Evolutionary conservation across 35 echinoderm and acorn worm species (phyloP).

Genomic region (Patiria miniata): DNA sequence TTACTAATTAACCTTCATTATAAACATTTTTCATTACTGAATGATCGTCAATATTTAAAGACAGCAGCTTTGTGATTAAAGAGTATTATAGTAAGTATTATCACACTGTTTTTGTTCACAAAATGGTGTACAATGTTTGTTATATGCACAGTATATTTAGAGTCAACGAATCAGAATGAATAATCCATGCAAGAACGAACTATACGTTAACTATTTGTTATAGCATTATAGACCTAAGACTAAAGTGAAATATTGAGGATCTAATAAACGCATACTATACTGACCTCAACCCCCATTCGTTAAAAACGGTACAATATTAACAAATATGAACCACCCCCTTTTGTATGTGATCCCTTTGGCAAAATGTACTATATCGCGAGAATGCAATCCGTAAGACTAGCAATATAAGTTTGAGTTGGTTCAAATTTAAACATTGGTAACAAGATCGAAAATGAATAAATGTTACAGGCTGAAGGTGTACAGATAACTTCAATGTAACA

Average conservation of each 20-base stretch:
- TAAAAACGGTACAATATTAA: too few species aligned
- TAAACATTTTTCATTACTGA: constrained; percentile 1
- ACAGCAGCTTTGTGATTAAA: not conserved
- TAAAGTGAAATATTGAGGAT: not conserved
- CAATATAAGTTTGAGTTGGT: too few species aligned
- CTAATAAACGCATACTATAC: not conserved
- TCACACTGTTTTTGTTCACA: not conserved
- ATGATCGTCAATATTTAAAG: constrained; percentile 4
- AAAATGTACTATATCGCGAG: too few species aligned
- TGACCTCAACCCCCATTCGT: not conserved
- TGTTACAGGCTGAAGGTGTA: not conserved
- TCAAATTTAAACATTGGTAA: too few species aligned
- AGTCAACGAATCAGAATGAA: not conserved
- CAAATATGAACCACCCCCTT: too few species aligned
- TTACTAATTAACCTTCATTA: not conserved
- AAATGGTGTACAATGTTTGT: not conserved
- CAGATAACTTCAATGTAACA: not conserved
- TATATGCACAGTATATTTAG: not conserved
- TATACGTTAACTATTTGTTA: not conserved
- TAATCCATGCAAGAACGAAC: not conserved
- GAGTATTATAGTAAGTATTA: not conserved
- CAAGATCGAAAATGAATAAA: too few species aligned
- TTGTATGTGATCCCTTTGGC: too few species aligned
- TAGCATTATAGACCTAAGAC: not conserved
- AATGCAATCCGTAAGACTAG: too few species aligned